Base-by-base conservation (phyloP, 2,797 vertebrate genomes). In the Sternotherus odoratus region DNA sequence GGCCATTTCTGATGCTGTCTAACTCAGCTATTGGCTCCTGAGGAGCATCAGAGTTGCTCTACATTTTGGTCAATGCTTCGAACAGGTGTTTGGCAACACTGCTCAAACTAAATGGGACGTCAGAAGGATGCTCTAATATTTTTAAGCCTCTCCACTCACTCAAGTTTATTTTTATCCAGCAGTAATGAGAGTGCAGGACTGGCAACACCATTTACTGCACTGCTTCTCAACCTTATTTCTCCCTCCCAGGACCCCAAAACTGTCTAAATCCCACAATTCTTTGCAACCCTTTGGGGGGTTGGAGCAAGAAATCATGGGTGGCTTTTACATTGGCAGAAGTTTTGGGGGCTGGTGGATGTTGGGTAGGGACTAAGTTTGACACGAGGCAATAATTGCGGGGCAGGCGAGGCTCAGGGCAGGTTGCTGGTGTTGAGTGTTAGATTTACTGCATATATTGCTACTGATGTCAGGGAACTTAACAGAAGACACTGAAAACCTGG, bases 1-100 rank as follows among this genome's bases (percentile, higher is more conserved):
- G 3, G 49, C 72, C 16, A 12, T 24, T n/a, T 16, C 7, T 30
- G 53, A 26, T 3, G 1, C 11, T 21, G 3, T 39, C 17, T 6
- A 1, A 3, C 46, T 54, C 4, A 39, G n/a, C 5, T 3, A 1
- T 3, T n/a, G 24, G 19, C 60, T 60, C 12, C 15, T 28, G 28
- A 60, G 10, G 48, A 50, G 5, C 23, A 48, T 54, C 21, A 80
- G 51, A 77, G 19, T 48, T 19, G 5, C 39, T 24, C 11, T 12
- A 12, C 19, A 39, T 69, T 39, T 69, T 69, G 36, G 66, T 39
- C 66, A 69, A 11, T 39, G n/a, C n/a, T 69, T 39, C 36, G 4
- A 39, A 69, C 66, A 28, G 12, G 11, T 5, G 24, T 43, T 48
- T 48, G 39, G 2, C 16, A 69, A 39, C 11, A 69, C 6, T n/a